Evolutionary conservation across 2,888 invertebrate genomes (phyloP), one percentile per base, ranked within the genome.

Genomic region (Dryococelus australis): DNA sequence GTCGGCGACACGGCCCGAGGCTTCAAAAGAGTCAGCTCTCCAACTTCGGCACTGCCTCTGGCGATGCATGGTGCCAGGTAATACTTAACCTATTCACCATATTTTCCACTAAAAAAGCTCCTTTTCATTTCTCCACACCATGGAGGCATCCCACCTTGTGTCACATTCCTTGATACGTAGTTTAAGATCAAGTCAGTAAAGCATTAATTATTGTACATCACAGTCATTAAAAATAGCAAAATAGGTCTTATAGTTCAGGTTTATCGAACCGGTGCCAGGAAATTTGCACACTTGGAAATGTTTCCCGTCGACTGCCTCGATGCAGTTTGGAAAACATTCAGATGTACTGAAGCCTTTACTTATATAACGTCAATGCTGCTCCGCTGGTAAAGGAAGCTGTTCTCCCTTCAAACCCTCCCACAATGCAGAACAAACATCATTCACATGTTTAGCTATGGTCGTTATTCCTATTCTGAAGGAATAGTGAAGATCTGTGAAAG

Each of bases 171-270:
- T n/a, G n/a, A n/a, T n/a, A n/a, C n/a, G n/a, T n/a, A n/a, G n/a
- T n/a, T n/a, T n/a, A n/a, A n/a, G n/a, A n/a, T 83, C 24, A 83
- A 26, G 26, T 83, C n/a, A 20, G 35, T 35, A 83, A 83, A 83
- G 16, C 43, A 27, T 26, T 83, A 27, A 43, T 83, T 27, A 20
- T 6, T 0, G 24, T 83, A 26, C 0, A 28, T 13, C 28, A 83
- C 24, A 16, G 83, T 28, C 28, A 27, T 83, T 83, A 83, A 35
- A 83, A 1, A 83, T 27, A 16, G 12, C n/a, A 24, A 83, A 83
- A 35, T 20, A 83, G 6, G 12, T 16, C 24, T 83, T 83, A 35
- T 83, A 27, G 83, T 83, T 83, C 12, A 35, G 10, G 28, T 83
- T 35, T 28, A 83, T 83, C 8, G 27, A 65, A 20, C 65, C 65